Percentiles rank a stretch among this genome's conserved stretches.
Evolutionary conservation across 2,113 vertebrate species (phyloP).

Genomic region (Phaethon lepturus): DNA sequence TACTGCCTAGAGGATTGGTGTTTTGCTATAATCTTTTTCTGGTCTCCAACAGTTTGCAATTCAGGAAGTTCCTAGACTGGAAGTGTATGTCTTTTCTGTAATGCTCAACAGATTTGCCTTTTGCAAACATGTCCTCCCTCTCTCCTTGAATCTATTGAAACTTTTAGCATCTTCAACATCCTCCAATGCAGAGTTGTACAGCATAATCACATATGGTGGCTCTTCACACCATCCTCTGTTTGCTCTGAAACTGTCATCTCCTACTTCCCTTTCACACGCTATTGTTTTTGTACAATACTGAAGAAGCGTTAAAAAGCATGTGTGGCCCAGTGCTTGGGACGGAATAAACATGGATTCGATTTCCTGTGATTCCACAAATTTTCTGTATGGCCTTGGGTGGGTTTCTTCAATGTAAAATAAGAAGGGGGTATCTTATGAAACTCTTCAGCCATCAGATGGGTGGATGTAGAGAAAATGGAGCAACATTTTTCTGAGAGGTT

Average conservation of each 20-base stretch:
- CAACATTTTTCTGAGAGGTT: background rate
- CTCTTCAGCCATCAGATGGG: background rate
- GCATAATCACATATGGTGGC: background rate
- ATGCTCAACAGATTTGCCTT: background rate
- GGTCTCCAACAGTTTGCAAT: background rate
- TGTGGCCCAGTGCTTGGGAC: too few species aligned
- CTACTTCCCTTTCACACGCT: background rate
- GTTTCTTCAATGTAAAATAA: background rate
- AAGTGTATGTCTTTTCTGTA: background rate
- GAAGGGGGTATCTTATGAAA: background rate
- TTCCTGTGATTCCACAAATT: background rate
- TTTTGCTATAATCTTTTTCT: background rate
- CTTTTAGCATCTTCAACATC: background rate
- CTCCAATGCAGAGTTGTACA: rapidly evolving
- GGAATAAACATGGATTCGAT: rapidly evolving
- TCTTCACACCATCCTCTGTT: background rate
- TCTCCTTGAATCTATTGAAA: background rate
- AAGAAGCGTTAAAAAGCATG: background rate
- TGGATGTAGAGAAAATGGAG: background rate
- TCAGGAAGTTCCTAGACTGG: background rate
- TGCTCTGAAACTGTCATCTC: background rate
- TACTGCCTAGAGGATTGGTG: background rate
- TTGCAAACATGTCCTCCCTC: background rate
- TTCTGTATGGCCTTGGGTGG: background rate
- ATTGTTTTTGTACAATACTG: background rate